Evolutionary conservation across 2,797 vertebrate species (phyloP).

Genomic region (Sebastes umbrosus): DNA sequence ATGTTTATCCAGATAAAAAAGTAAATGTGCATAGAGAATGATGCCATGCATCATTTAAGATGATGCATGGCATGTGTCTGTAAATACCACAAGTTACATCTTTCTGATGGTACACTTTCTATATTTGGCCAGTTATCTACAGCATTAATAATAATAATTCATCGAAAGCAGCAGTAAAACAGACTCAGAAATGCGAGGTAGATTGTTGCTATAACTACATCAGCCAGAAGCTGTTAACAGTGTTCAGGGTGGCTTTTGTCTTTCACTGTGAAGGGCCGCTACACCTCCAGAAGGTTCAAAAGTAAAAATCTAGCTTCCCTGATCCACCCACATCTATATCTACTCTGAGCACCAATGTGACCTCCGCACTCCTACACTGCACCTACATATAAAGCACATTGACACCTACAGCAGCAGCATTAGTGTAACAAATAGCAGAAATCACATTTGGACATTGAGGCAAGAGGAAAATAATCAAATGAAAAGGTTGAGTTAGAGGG

Average conservation of each 20-base stretch:
- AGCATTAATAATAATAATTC: not conserved
- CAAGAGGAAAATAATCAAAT: not conserved
- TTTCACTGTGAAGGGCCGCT: constrained; percentile 31
- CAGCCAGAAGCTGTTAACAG: constrained; percentile 5
- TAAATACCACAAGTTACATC: not conserved
- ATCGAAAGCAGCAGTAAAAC: not conserved
- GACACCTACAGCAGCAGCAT: constrained; percentile 22
- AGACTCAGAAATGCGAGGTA: not conserved
- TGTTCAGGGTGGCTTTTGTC: constrained; percentile 14
- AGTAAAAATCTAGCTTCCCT: constrained; percentile 47
- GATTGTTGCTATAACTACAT: not conserved
- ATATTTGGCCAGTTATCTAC: not conserved
- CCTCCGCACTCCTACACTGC: constrained; percentile 57
- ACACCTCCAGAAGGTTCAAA: constrained; percentile 55
- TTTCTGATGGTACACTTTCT: not conserved
- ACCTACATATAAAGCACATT: constrained; percentile 32
- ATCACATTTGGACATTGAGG: not conserved
- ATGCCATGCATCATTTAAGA: not conserved
- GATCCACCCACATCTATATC: constrained; percentile 57
- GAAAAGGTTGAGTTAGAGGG: constrained; percentile 15
- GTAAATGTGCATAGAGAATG: not conserved
- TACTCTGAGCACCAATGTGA: constrained; percentile 36
- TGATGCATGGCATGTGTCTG: not conserved
- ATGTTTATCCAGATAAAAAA: not conserved
- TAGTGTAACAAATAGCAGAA: constrained; percentile 23